Evolutionary conservation across 2,113 vertebrate species (phyloP), one percentile per base, ranked within the genome.

Genomic region (Stegastes partitus): DNA sequence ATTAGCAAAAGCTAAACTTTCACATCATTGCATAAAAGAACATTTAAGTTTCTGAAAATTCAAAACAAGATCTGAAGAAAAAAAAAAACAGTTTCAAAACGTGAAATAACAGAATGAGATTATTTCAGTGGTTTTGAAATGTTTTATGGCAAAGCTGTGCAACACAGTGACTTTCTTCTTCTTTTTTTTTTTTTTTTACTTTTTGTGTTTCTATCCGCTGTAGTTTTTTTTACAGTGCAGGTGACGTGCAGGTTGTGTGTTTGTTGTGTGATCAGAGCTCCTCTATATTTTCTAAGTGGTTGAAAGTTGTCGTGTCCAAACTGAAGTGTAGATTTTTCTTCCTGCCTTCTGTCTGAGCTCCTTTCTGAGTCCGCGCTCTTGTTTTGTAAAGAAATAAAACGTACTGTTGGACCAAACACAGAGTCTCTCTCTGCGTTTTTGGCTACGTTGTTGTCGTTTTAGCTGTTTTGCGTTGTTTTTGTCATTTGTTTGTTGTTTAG

Each of bases 371-470:
- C 56, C 2, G 57, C 19, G 51, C 64, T 80, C 77, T 71, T 56
- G 39, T 78, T 83, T 83, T 83, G 39, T 86, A 81, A 81, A 79
- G 50, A 85, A 88, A 80, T 80, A 79, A 88, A 88, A 50, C 55
- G 55, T 77, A 21, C 39, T 80, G 22, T 44, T 69, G 37, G 44
- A 68, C 22, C 55, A 47, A 51, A 63, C n/a, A 44, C 3, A 16
- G 16, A 31, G 19, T 50, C 12, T 42, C 15, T 37, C 9, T 14
- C 1, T 37, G 2, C 28, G 0, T 34, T 65, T 23, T 70, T 26
- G 4, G 34, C 34, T 54, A n/a, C n/a, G n/a, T n/a, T n/a, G n/a
- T 45, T 14, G 1, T 23, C 14, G 2, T 14, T 65, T 42, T 44
- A 15, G 23, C 12, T 55, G 3, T 39, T 2, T 11, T 37, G 21